phyloP scores from a whole-genome alignment of 2,888 invertebrate genomes.

The Emmelina monodactyla region DNA sequence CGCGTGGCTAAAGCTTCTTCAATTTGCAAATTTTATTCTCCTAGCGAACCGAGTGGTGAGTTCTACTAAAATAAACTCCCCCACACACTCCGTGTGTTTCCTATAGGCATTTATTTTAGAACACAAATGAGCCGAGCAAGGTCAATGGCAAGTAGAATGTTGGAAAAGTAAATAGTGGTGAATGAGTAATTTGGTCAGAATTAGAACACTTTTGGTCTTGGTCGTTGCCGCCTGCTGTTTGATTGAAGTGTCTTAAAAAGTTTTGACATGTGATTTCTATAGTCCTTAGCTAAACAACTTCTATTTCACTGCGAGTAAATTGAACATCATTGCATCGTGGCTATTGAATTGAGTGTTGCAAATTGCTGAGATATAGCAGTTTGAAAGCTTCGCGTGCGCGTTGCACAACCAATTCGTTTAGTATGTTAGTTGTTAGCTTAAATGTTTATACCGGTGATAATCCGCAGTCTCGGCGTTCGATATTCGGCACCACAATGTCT shows the following conservation, averaged over 20 bases:
- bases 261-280: no score
- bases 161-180: constrained; percentile 40
- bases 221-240: constrained; percentile 40
- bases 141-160: constrained; percentile 59
- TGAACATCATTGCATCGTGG: no score
- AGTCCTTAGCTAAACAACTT: no score
- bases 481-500: constrained; percentile 28
- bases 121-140: constrained; percentile 28
- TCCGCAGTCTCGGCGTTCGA: constrained; percentile 23
- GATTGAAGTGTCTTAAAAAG: no score
- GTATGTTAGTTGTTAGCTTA: constrained; percentile 26
- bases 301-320: no score
- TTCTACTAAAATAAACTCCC: no score
- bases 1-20: no score
- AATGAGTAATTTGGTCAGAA: constrained; percentile 47
- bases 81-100: no score
- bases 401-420: constrained; percentile 22
- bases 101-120: background rate
- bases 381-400: constrained; percentile 28
- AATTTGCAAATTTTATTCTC: no score
- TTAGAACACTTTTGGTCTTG: constrained; percentile 51
- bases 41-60: no score
- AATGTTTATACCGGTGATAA: constrained; percentile 25
- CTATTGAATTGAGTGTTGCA: no score
- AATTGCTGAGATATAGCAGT: no score